These are phyloP conservation scores for Allobates femoralis DNA, from an alignment of 2,797 vertebrate genomes.

Conservation along the genomic window DNA sequence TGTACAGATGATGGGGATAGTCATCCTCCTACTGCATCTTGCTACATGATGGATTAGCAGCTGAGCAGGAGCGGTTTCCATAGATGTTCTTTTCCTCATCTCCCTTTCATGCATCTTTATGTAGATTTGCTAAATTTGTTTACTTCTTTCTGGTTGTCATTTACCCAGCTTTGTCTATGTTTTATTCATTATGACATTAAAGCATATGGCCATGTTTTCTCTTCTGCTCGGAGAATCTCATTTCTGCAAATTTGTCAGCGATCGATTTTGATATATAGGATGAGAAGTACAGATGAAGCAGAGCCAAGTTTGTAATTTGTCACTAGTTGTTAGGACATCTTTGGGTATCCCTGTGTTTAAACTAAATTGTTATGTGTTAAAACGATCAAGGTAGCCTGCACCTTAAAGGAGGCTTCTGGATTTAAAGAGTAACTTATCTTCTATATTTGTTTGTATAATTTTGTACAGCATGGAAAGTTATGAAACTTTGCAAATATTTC, in stretches of 20 bases:
- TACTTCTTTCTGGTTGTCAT: not conserved
- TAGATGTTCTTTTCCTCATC: not conserved
- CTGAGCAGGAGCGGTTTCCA: not conserved
- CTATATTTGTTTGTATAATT: too few relatives aligned
- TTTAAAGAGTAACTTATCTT: too few relatives aligned
- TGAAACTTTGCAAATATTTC: too few relatives aligned
- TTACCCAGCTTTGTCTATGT: not conserved
- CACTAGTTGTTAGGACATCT: not conserved
- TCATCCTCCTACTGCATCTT: not conserved
- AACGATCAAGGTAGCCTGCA: too few relatives aligned
- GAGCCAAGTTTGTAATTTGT: not conserved
- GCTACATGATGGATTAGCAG: not conserved
- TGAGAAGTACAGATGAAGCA: not conserved
- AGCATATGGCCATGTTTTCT: not conserved
- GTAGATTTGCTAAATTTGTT: not conserved
- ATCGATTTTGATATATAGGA: not conserved
- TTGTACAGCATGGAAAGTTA: too few relatives aligned
- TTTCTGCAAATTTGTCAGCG: not conserved
- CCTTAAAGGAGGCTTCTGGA: too few relatives aligned
- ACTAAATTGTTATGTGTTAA: not conserved
- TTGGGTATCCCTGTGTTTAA: not conserved
- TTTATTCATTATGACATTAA: conserved; percentile 25
- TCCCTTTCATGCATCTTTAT: not conserved
- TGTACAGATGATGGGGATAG: not conserved
- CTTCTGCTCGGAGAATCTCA: not conserved